Base-by-base conservation (phyloP, 2,797 vertebrate species). In the Oryzias dopingdopingensis region DNA sequence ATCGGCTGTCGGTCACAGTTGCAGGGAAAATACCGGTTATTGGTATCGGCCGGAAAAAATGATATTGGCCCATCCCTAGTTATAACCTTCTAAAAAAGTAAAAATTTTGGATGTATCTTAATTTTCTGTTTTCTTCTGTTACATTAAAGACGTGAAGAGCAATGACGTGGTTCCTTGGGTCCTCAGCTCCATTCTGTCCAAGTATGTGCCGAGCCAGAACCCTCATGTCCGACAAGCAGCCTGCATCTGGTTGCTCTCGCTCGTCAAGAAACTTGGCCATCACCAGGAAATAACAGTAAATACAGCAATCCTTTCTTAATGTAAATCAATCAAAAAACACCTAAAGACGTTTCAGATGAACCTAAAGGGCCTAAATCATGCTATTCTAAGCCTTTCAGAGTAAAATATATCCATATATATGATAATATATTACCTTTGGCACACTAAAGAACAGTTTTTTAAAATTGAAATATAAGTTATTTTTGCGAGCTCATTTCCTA, bases 231-330 rank as follows among this genome's bases (percentile, higher is more conserved):
- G 97, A 5, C 97, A 99, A 77, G 97, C 97, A 4, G 90, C 97
- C 67, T 99, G 96, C 85, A 94, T 99, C 81, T 99, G 97, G 97
- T 92, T 99, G 55, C 92, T 99, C 1, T 98, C 97, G 0, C 77
- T 99, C 67, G 96, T 98, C 71, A 98, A 95, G 86, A 99, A 96
- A 70, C 91, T 98, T 37, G 93, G 89, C 67, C 86, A 90, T 6
- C 96, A 99, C 79, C 91, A 93, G 82, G 95, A 96, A 83, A 95
- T 99, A 82, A 96, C 90, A 91, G 97, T 98, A 67, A 3, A 72
- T 70, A 17, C 23, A 6, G 22, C 22, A 13, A 13, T n/a, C n/a
- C 13, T 45, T 37, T 37, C 32, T 37, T 10, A 37, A 37, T 37
- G 32, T 37, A 37, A 12, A 37, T 37, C 29, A 37, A 51, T 5